phyloP scores from a whole-genome alignment of 2,113 vertebrate genomes.

The Phyllopteryx taeniolatus region DNA sequence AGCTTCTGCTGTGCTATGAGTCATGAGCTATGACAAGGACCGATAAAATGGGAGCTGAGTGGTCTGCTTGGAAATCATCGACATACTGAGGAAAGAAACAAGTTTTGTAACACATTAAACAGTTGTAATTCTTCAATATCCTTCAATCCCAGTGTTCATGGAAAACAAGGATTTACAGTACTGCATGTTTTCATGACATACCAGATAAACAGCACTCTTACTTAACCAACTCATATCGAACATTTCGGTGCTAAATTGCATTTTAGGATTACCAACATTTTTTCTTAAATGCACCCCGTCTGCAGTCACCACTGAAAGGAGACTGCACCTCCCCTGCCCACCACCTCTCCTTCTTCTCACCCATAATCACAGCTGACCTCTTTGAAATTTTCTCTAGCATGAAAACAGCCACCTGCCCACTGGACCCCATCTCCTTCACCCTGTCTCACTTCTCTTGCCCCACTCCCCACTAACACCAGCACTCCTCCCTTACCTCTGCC shows the following conservation, averaged over 20 bases:
- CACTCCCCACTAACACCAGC: too few species aligned
- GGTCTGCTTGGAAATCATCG: constrained; percentile 22
- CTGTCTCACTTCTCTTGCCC: too few species aligned
- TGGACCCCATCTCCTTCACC: too few species aligned
- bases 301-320: not conserved
- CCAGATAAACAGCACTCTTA: constrained; percentile 4
- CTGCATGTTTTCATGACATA: not conserved
- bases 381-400: not conserved
- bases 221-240: constrained; percentile 1
- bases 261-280: not conserved
- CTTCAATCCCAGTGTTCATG: not conserved
- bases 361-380: not conserved
- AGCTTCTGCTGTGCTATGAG: constrained; percentile 53
- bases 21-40: constrained; percentile 55
- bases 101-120: not conserved
- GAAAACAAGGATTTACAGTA: not conserved
- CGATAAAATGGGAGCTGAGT: constrained; percentile 52
- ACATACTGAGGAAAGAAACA: constrained; percentile 4
- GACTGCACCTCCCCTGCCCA: not conserved
- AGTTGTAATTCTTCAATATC: not conserved
- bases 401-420: too few species aligned
- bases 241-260: not conserved
- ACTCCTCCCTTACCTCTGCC: too few species aligned
- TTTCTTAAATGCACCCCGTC: not conserved
- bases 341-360: not conserved